Base-by-base conservation (phyloP, 2,888 invertebrate species). In the Trissonchulus sp. region DNA sequence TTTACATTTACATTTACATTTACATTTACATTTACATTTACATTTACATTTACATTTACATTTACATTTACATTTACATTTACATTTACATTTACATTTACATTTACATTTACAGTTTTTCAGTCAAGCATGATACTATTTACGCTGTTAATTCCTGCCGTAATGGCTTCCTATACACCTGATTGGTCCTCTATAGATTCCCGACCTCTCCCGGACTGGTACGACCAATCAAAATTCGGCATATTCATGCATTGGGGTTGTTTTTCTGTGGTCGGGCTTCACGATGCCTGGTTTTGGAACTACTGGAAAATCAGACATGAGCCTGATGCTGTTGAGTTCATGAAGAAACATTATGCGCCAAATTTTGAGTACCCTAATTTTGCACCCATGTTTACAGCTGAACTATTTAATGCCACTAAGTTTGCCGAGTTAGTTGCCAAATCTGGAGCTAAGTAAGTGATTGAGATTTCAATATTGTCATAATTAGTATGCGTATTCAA, bases 161-260 rank as follows among this genome's bases (percentile, higher is more conserved):
- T n/a, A n/a, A n/a, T n/a, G n/a, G n/a, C n/a, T n/a, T n/a, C n/a
- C n/a, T 80, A 80, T 60, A 30, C 8, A 31, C 83, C 84, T 0
- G 80, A 78, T 73, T 84, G 84, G 84, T 77, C 78, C 2, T 84
- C 84, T 28, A 73, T 85, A 38, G 84, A 85, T 74, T 77, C 79
- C 23, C 78, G 84, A 35, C 83, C 84, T 3, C 75, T 83, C 34
- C 85, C 84, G 0, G n/a, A 74, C 2, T 84, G 84, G 84, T 84
- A 84, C 77, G 85, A 85, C 77, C 81, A 83, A 31, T 79, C 80
- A 2, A 85, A 85, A 76, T 79, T 85, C 36, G 85, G 85, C 74
- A 80, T 85, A 77, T 85, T 85, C 74, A 81, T 85, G 34, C 84
- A 84, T 78, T 85, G 85, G 85, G 85, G 85, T 2, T 81, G 85